Evolutionary conservation across 2,888 invertebrate species (phyloP), one percentile per base, ranked within the genome.

Genomic region (Pseudolycoriella hygida): DNA sequence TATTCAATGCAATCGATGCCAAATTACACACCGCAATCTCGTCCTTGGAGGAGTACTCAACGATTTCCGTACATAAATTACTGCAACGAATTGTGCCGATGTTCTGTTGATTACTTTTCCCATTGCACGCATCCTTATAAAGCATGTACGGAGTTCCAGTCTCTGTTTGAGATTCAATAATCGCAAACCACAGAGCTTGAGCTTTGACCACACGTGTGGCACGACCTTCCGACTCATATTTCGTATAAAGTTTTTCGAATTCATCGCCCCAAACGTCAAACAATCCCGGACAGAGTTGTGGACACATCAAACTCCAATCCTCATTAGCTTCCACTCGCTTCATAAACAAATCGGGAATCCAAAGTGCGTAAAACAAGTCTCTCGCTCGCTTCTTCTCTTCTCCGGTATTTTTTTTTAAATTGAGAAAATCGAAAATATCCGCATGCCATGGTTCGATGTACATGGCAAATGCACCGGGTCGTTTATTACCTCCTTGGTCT

Each of bases 261-360:
- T 57, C 94, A 79, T 43, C 92, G 84, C 32, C 98, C 88, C 90
- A 98, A 53, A 80, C 80, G 53, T 97, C 94, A 1, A 77, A 69
- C 3, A 98, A 71, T 0, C 92, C 92, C 0, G 93, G 94, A 53
- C 83, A 83, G 58, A 89, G 81, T 59, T 87, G 80, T 0, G 98
- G 97, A 59, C 97, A 98, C 96, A 98, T 96, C 14, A 98, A 68
- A 44, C 88, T 86, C 98, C 98, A 98, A 43, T 75, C 71, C 50
- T 68, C 80, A 63, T 94, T 76, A 2, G 71, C 70, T 60, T 92
- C 83, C 0, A 92, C 89, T 43, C 98, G 74, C 61, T 83, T 77
- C 98, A 98, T 98, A 62, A 98, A 98, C 47, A 99, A 71, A 69
- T 98, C 97, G 0, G 97, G 93, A 53, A 98, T 88, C 97, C 98